These are phyloP conservation scores for Steatocranus sp. DNA, from an alignment of 2,797 vertebrate genomes.

Conservation along the genomic window DNA sequence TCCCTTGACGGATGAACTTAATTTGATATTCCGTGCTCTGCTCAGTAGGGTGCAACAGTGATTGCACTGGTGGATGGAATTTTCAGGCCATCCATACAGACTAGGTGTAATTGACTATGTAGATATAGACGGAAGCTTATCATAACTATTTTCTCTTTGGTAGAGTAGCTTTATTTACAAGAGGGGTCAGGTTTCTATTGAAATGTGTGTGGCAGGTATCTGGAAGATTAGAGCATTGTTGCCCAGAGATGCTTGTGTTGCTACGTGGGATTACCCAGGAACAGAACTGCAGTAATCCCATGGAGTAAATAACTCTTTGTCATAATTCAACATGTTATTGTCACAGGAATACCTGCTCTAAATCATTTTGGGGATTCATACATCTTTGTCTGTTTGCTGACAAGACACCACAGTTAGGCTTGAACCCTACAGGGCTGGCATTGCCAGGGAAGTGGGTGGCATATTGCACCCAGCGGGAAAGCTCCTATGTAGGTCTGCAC, in stretches of 20 bases:
- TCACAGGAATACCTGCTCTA: constrained; percentile 39
- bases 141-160: background rate
- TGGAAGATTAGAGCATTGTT: background rate
- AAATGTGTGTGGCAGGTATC: background rate
- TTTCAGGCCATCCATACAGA: constrained; percentile 12
- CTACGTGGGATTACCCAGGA: background rate
- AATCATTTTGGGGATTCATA: constrained; percentile 61
- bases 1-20: constrained; percentile 40
- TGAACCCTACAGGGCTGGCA: constrained; percentile 44
- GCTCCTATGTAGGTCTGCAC: constrained; percentile 41
- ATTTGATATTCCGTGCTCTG: constrained; percentile 49
- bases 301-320: constrained; percentile 39
- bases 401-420: constrained; percentile 29
- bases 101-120: constrained; percentile 15
- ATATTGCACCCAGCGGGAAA: constrained; percentile 73
- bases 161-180: constrained; percentile 6
- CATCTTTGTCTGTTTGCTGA: constrained; percentile 67
- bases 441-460: constrained; percentile 63
- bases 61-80: constrained; percentile 18
- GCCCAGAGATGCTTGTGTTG: background rate
- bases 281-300: constrained; percentile 3
- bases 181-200: background rate
- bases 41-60: constrained; percentile 33
- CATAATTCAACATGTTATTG: constrained; percentile 42
- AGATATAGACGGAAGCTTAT: constrained; percentile 19